These are phyloP conservation scores for Neoseiulus cucumeris DNA, from an alignment of 1,140 invertebrate species.

Conservation along the genomic window DNA sequence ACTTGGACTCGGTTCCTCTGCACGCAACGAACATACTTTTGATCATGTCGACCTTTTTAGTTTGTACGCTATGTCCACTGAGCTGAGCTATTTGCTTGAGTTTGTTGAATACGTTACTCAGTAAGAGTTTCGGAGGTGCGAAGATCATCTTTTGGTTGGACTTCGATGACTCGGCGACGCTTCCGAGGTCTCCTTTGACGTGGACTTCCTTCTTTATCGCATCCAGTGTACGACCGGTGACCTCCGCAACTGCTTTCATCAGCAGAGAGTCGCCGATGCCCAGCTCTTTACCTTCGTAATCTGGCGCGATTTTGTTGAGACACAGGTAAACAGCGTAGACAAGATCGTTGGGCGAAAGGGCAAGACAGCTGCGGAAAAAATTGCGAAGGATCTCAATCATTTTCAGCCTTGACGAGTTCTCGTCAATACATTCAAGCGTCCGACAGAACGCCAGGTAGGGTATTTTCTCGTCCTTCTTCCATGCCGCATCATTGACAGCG, in stretches of 20 bases:
- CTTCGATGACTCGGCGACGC: conserved; percentile 69
- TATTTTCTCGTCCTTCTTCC: conserved; percentile 53
- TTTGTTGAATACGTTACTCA: conserved; percentile 52
- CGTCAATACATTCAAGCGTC: conserved; percentile 79
- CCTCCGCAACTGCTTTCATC: conserved; percentile 82
- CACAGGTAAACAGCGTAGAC: conserved; percentile 77
- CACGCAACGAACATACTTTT: conserved; percentile 81
- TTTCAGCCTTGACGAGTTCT: conserved; percentile 59
- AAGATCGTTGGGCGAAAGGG: conserved; percentile 66
- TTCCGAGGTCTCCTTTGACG: conserved; percentile 63
- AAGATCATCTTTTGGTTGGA: conserved; percentile 75
- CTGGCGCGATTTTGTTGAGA: conserved; percentile 80
- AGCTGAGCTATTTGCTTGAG: conserved; percentile 74
- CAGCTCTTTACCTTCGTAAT: conserved; percentile 71
- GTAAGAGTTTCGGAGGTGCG: conserved; percentile 33
- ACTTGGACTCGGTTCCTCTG: conserved; percentile 68
- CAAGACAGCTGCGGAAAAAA: conserved; percentile 77
- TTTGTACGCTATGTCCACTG: conserved; percentile 46
- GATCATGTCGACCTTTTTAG: conserved; percentile 82
- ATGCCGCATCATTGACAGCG: conserved; percentile 71
- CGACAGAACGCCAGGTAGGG: conserved; percentile 77
- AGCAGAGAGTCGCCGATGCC: conserved; percentile 83
- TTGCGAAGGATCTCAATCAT: conserved; percentile 85
- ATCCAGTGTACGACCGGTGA: conserved; percentile 61
- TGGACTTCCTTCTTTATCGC: conserved; percentile 66